A percentile compares a stretch with the other conserved stretches of the same genome.
phyloP scores from a whole-genome alignment of 2,888 invertebrate genomes.

The Synanthedon tipuliformis region DNA sequence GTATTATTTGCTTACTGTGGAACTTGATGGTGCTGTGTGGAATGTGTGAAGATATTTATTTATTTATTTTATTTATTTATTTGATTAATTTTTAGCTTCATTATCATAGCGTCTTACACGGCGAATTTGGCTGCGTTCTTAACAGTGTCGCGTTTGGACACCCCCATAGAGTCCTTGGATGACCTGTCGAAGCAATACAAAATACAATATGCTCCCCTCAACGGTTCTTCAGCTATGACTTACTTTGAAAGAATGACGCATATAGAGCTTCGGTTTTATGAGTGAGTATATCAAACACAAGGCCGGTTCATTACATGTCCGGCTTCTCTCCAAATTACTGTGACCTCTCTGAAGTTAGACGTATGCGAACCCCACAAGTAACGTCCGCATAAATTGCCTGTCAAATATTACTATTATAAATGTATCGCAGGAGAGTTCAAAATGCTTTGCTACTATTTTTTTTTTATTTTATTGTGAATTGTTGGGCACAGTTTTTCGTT shows the following conservation, averaged over 20 bases:
- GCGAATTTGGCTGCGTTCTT: conserved; percentile 98
- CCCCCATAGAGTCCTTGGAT: conserved; percentile 92
- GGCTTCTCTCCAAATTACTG: not conserved
- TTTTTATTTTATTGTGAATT: too few relatives aligned
- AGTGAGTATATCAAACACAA: conserved; percentile 69
- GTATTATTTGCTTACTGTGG: too few relatives aligned
- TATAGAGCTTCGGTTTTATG: conserved; percentile 94
- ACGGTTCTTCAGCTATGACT: conserved; percentile 89
- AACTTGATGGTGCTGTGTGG: too few relatives aligned
- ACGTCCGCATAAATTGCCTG: too few relatives aligned
- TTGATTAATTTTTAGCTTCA: conserved; percentile 72
- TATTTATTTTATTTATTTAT: too few relatives aligned
- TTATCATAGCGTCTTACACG: conserved; percentile 98
- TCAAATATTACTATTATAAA: too few relatives aligned
- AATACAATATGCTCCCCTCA: conserved; percentile 93
- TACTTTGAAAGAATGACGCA: conserved; percentile 97
- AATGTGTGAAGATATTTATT: too few relatives aligned
- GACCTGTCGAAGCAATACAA: conserved; percentile 96
- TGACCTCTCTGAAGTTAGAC: not conserved
- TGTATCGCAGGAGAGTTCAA: too few relatives aligned
- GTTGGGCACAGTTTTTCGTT: too few relatives aligned
- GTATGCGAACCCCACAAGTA: not conserved
- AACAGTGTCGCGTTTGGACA: conserved; percentile 92
- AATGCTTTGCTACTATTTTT: too few relatives aligned
- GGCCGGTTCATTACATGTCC: not conserved